Evolutionary conservation across 2,888 invertebrate genomes (phyloP), one percentile per base, ranked within the genome.

Genomic region (Anarsia innoxiella): DNA sequence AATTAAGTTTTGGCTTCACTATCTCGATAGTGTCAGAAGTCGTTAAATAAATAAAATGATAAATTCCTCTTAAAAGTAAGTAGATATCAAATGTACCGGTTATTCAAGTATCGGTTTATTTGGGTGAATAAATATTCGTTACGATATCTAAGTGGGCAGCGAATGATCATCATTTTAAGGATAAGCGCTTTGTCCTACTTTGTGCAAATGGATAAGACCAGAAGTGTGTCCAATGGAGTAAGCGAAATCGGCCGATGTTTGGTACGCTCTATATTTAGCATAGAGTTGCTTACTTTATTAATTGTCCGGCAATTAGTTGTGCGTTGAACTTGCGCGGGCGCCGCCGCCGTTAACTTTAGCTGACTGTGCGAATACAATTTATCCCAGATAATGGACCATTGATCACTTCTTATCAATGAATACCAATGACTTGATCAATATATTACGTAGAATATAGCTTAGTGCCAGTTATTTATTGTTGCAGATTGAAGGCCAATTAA

Each of bases 241-340:
- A 25, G 16, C 10, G 23, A 15, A 32, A 23, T 42, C 39, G 33
- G 36, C 39, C 34, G 44, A 48, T 40, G 50, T 53, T 54, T 51
- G 42, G 48, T 40, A 50, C 55, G 44, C 51, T 37, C 75, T 82
- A 80, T 75, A 74, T 82, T 77, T 80, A 82, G 80, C 73, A 58
- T 56, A 56, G 57, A 55, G 74, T 77, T 69, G 64, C 78, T 76
- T 74, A 69, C 59, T 56, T 49, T 57, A 69, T 71, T 83, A 80
- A 83, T 82, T 82, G 80, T 65, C 59, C n/a, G 52, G 73, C 82
- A 83, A 83, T 84, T 83, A 78, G 63, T 74, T 83, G 83, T 69
- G 72, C 82, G 68, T 79, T 82, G 79, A 83, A 83, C 83, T 66
- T 76, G 58, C 61, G 51, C 53, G 45, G 53, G 56, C 52, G 53